These are phyloP conservation scores for Oenanthe melanoleuca DNA, from an alignment of 2,113 vertebrate genomes.

Conservation along the genomic window DNA sequence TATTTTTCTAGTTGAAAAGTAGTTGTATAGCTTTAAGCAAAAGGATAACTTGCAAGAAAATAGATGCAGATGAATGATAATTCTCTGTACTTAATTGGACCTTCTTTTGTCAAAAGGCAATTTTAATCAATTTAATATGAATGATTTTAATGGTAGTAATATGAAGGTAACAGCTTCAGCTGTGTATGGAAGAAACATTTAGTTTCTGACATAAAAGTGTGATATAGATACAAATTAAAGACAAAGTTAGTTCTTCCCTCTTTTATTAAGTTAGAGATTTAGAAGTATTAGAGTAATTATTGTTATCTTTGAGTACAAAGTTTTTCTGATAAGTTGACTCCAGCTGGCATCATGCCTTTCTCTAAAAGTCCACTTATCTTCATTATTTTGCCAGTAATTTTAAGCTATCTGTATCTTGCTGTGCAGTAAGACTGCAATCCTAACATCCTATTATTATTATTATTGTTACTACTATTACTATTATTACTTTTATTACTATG, in stretches of 20 bases:
- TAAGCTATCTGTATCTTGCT: background rate
- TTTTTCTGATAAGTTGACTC: constrained; percentile 29
- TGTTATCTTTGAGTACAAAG: constrained; percentile 30
- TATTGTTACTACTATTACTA: no score
- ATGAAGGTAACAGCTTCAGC: background rate
- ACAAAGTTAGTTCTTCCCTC: background rate
- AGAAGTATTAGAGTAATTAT: background rate
- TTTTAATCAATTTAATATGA: background rate
- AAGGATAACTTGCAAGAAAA: background rate
- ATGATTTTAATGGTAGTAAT: background rate
- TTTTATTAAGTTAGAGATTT: background rate
- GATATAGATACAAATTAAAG: background rate
- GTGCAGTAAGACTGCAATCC: background rate
- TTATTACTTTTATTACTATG: background rate
- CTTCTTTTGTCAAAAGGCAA: background rate
- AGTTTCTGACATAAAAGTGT: background rate
- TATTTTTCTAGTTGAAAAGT: background rate
- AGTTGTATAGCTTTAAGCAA: background rate
- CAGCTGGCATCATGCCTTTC: constrained; percentile 19
- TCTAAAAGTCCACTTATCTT: constrained; percentile 33
- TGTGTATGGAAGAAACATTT: background rate
- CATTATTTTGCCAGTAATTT: constrained; percentile 21
- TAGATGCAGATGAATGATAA: background rate
- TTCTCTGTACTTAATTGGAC: background rate
- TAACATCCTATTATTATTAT: background rate